Percentiles rank a stretch among this genome's conserved stretches.
Conservation (phyloP, 2,797 vertebrate genomes). For the Diglossa cyanea region DNA sequence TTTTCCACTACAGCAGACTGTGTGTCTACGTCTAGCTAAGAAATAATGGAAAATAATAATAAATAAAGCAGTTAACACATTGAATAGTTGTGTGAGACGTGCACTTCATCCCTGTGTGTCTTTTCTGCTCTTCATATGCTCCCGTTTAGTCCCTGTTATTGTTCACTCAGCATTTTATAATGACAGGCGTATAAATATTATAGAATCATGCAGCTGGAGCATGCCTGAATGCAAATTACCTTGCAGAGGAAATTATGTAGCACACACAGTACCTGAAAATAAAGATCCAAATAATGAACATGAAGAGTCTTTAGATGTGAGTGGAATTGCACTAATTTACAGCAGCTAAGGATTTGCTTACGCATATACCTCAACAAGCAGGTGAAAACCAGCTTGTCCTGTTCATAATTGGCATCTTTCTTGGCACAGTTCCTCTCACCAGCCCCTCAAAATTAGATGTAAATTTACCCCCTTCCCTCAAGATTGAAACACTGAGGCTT, state of each 20-base stretch:
- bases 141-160: background rate
- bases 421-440: background rate
- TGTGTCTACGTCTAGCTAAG: background rate
- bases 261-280: conserved; percentile 23
- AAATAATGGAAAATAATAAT: conserved; percentile 12
- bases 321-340: conserved; percentile 11
- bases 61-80: background rate
- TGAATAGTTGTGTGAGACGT: background rate
- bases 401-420: background rate
- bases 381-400: background rate
- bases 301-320: background rate
- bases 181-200: background rate
- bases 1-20: background rate
- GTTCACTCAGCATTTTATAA: conserved; percentile 40
- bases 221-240: background rate
- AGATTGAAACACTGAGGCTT: background rate
- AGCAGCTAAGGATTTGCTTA: conserved; percentile 2
- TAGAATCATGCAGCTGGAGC: conserved; percentile 1
- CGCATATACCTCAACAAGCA: background rate
- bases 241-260: background rate
- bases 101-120: background rate
- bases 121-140: background rate
- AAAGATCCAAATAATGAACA: conserved; percentile 33
- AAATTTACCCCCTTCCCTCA: background rate
- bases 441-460: background rate